Percentiles rank a stretch among this genome's conserved stretches.
phyloP scores from a whole-genome alignment of 2,797 vertebrate genomes.

The Microtus obscurus region DNA sequence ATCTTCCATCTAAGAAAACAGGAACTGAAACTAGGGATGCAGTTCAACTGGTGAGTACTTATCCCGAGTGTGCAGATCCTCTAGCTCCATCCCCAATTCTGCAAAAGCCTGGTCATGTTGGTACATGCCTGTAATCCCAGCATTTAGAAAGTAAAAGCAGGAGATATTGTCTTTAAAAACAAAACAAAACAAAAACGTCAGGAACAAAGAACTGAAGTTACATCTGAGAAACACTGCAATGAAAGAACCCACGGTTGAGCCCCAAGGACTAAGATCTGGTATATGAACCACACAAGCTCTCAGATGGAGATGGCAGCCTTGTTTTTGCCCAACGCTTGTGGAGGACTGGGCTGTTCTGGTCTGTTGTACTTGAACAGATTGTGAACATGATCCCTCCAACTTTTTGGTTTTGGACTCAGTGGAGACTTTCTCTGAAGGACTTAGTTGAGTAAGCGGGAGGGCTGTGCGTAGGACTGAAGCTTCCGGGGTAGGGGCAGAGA shows the following conservation, averaged over 20 bases:
- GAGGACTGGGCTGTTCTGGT: slow-evolving; percentile 18
- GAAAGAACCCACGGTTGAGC: neutral
- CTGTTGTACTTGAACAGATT: slow-evolving; percentile 69
- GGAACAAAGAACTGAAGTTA: neutral
- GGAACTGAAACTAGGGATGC: neutral
- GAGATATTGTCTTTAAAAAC: neutral
- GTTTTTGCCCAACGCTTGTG: slow-evolving; percentile 52
- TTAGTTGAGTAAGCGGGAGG: slow-evolving; percentile 67
- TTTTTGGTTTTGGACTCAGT: slow-evolving; percentile 58
- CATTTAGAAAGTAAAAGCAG: neutral
- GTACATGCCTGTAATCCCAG: neutral
- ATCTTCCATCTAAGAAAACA: slow-evolving; percentile 9
- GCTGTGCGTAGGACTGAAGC: neutral
- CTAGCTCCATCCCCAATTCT: neutral
- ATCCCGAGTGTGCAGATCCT: too few species aligned
- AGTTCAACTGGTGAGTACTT: neutral
- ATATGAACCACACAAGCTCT: fast-evolving
- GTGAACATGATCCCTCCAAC: slow-evolving; percentile 61
- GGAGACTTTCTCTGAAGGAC: slow-evolving; percentile 68
- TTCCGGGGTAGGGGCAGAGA: slow-evolving; percentile 68
- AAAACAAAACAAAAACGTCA: neutral
- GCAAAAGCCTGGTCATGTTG: neutral
- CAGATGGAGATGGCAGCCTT: neutral
- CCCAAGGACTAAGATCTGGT: neutral
- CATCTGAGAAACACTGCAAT: neutral